These are phyloP conservation scores for Pseudomyrmex pallidus DNA, from an alignment of 1,140 invertebrate genomes.

Conservation along the genomic window DNA sequence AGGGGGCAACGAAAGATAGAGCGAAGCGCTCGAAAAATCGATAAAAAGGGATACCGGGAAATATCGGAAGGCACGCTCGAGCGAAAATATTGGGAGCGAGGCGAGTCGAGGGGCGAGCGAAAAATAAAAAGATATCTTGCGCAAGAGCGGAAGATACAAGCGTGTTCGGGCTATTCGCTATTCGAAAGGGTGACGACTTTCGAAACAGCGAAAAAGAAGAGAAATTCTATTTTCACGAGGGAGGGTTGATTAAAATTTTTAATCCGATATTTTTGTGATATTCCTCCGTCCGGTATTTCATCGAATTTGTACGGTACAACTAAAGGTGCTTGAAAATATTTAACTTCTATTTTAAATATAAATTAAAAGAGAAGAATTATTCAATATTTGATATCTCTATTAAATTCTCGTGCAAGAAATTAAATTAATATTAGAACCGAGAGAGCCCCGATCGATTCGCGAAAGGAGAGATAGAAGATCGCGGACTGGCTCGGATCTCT, in stretches of 20 bases:
- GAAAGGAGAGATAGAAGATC: neutral
- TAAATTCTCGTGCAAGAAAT: neutral
- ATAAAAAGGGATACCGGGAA: constrained; percentile 49
- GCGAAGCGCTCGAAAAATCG: constrained; percentile 64
- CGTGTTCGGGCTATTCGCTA: constrained; percentile 9
- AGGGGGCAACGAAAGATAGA: constrained; percentile 25
- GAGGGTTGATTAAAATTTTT: neutral
- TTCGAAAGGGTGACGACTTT: constrained; percentile 51
- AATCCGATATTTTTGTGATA: neutral
- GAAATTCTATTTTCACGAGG: no score
- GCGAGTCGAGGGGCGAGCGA: constrained; percentile 29
- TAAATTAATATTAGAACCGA: neutral
- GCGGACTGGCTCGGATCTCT: constrained; percentile 25
- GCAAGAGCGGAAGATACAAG: constrained; percentile 20
- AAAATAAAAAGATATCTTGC: constrained; percentile 50
- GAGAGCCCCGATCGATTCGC: neutral
- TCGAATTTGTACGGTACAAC: neutral
- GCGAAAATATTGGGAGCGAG: constrained; percentile 55
- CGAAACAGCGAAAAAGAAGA: constrained; percentile 25
- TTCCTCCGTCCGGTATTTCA: neutral
- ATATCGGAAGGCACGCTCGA: constrained; percentile 62
- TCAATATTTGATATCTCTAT: neutral
- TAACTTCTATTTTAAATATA: neutral
- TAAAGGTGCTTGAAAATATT: neutral
- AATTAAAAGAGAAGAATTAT: no score